Percentiles rank a stretch among this genome's conserved stretches.
Evolutionary conservation across 2,113 vertebrate species (phyloP).

Genomic region (Osmerus mordax): DNA sequence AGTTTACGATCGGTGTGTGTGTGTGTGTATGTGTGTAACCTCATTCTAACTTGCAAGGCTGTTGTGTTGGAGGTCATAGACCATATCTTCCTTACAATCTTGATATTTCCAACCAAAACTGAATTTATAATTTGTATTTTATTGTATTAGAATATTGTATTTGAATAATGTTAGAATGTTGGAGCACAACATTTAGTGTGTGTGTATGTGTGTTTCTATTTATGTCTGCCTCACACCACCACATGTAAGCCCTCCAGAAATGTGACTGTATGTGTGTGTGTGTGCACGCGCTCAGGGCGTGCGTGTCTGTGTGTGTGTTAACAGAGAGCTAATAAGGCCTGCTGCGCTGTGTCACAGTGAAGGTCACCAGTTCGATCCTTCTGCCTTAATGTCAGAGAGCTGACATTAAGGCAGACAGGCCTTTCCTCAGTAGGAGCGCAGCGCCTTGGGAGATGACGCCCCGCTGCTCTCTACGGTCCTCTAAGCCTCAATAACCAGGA

Average conservation of each 20-base stretch:
- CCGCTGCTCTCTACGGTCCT: too few species aligned
- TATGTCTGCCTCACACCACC: conserved; percentile 32
- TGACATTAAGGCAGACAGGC: conserved; percentile 7
- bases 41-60: neutral
- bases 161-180: too few species aligned
- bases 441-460: neutral
- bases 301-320: conserved; percentile 4
- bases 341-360: conserved; percentile 11
- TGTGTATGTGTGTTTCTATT: too few species aligned
- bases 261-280: conserved; percentile 1
- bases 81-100: conserved; percentile 57
- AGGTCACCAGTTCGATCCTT: conserved; percentile 12
- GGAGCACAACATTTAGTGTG: too few species aligned
- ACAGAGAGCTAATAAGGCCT: neutral
- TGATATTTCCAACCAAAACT: conserved; percentile 43
- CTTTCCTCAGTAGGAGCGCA: neutral
- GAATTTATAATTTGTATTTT: too few species aligned
- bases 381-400: neutral
- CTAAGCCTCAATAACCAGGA: too few species aligned
- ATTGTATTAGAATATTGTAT: too few species aligned
- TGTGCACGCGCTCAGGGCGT: neutral
- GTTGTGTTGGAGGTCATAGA: conserved; percentile 37
- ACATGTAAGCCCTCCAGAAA: conserved; percentile 16
- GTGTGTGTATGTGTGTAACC: conserved; percentile 15
- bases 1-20: neutral